Evolutionary conservation across 1,140 invertebrate genomes (phyloP).

Genomic region (Pectinophora gossypiella): DNA sequence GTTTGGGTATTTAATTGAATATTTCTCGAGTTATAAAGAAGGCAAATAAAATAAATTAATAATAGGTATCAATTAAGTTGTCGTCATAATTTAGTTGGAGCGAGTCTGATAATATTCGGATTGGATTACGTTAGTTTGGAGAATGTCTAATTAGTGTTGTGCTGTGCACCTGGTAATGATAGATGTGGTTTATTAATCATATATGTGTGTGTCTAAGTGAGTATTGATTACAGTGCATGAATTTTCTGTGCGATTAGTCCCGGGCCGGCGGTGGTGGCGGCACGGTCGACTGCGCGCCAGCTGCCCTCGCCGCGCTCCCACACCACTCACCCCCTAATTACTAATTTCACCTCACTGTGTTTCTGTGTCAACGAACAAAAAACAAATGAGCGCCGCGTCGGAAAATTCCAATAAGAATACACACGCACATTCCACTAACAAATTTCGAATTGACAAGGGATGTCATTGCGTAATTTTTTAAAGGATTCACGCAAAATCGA

Average conservation of each 20-base stretch:
- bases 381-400: background rate
- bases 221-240: conserved; percentile 19
- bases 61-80: conserved; percentile 4
- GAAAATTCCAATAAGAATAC: too few relatives aligned
- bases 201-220: background rate
- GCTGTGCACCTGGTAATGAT: background rate
- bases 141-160: too few relatives aligned
- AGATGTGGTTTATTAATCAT: background rate
- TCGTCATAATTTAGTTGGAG: conserved; percentile 1
- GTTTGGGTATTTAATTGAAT: conserved; percentile 18
- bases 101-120: background rate
- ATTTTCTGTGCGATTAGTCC: conserved; percentile 41
- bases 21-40: conserved; percentile 5
- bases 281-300: conserved; percentile 20
- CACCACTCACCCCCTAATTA: conserved; percentile 51
- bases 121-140: too few relatives aligned
- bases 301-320: conserved; percentile 67
- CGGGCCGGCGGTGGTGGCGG: conserved; percentile 16
- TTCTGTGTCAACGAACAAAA: conserved; percentile 34
- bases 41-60: conserved; percentile 1
- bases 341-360: conserved; percentile 21
- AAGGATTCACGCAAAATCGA: conserved; percentile 1
- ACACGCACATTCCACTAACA: background rate
- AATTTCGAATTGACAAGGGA: background rate
- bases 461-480: background rate